Evolutionary conservation across 2,888 invertebrate genomes (phyloP).

Genomic region (Chirona hameri): DNA sequence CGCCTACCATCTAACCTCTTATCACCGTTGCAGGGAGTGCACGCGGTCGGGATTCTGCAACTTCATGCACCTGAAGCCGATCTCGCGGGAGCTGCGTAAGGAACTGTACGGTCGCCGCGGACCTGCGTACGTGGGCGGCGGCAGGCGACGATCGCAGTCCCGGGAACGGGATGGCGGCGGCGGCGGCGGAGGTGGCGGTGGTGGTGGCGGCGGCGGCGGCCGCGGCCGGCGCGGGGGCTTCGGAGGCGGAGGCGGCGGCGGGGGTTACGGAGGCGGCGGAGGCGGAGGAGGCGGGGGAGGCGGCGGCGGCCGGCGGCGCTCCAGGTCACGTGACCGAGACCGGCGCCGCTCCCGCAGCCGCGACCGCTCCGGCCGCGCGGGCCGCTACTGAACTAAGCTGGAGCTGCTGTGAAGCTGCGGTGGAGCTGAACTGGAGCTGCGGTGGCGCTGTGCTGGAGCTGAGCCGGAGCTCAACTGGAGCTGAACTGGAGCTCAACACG

Average conservation of each 20-base stretch:
- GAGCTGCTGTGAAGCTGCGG: no score
- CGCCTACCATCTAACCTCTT: no score
- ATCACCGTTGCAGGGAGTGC: constrained; percentile 65
- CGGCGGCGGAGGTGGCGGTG: constrained; percentile 29
- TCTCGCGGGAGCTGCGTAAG: constrained; percentile 87
- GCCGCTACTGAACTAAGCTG: no score
- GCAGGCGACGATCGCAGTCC: background rate
- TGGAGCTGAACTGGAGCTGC: no score
- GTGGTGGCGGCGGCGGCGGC: constrained; percentile 26
- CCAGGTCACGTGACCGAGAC: no score
- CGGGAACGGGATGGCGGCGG: constrained; percentile 24
- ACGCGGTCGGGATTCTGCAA: constrained; percentile 95
- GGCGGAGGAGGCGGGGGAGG: background rate
- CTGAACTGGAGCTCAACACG: no score
- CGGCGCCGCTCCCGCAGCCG: no score
- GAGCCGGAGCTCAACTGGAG: no score
- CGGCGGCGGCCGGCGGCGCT: background rate
- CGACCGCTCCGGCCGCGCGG: no score
- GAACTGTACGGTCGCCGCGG: constrained; percentile 56
- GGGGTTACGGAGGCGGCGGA: constrained; percentile 32
- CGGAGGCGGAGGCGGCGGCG: constrained; percentile 30
- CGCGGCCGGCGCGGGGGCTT: background rate
- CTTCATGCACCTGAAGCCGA: constrained; percentile 99
- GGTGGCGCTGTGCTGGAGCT: no score
- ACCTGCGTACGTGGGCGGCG: background rate